Evolutionary conservation across 2,797 vertebrate species (phyloP).

Genomic region (Enoplosus armatus): DNA sequence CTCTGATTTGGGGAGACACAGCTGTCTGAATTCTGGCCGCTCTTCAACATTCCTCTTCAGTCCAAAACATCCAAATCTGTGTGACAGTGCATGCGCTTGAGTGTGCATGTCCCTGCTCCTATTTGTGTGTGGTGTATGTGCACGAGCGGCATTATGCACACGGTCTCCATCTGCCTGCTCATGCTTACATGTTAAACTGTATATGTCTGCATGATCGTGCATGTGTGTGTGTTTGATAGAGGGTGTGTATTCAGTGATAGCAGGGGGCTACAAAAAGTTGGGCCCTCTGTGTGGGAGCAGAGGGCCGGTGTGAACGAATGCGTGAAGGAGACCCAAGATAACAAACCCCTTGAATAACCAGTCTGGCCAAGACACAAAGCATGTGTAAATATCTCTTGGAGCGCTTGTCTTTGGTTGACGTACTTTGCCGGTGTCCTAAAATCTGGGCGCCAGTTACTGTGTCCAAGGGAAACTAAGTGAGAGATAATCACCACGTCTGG

Average conservation of each 20-base stretch:
- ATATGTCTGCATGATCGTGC: conserved; percentile 10
- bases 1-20: conserved; percentile 55
- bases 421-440: conserved; percentile 52
- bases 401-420: conserved; percentile 62
- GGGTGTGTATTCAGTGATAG: conserved; percentile 62
- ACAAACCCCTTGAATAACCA: conserved; percentile 79
- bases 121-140: neutral
- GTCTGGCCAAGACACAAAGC: conserved; percentile 77
- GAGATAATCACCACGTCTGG: conserved; percentile 36
- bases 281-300: conserved; percentile 60
- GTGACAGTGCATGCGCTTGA: conserved; percentile 10
- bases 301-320: conserved; percentile 56
- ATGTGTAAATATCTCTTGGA: conserved; percentile 78
- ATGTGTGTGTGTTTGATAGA: conserved; percentile 26
- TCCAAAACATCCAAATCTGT: conserved; percentile 49
- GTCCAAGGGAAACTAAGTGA: conserved; percentile 61
- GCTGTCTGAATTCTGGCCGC: conserved; percentile 52
- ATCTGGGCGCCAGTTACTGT: conserved; percentile 50
- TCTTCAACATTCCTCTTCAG: conserved; percentile 57
- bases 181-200: conserved; percentile 14
- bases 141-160: neutral
- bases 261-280: conserved; percentile 47
- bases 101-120: neutral
- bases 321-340: conserved; percentile 78
- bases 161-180: neutral